Evolutionary conservation across 2,113 vertebrate genomes (phyloP).

Genomic region (Cheilinus undulatus): DNA sequence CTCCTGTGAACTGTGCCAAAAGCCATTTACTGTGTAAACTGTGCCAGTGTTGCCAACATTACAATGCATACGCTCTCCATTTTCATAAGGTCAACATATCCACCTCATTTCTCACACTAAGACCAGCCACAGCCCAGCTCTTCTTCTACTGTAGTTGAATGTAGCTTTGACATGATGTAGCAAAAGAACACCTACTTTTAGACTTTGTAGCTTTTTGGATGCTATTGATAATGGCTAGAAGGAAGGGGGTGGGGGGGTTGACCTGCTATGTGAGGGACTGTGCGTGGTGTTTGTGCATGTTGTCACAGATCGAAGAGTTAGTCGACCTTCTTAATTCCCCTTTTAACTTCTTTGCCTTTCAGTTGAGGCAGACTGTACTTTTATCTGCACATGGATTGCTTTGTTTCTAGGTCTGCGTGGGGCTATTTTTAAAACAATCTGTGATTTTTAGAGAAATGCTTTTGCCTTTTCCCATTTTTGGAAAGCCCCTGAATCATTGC

Average conservation of each 20-base stretch:
- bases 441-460: constrained; percentile 66
- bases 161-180: constrained; percentile 87
- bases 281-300: constrained; percentile 83
- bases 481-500: constrained; percentile 72
- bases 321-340: constrained; percentile 73
- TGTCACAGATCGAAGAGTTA: constrained; percentile 82
- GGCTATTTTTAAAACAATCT: constrained; percentile 64
- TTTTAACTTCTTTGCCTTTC: constrained; percentile 66
- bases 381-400: constrained; percentile 75
- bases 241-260: constrained; percentile 36
- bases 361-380: constrained; percentile 67
- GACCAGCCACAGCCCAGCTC: constrained; percentile 85
- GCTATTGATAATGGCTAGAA: constrained; percentile 70
- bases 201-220: constrained; percentile 84
- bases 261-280: constrained; percentile 72
- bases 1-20: constrained; percentile 63
- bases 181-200: constrained; percentile 83
- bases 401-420: constrained; percentile 62
- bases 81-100: constrained; percentile 50
- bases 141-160: constrained; percentile 84
- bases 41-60: constrained; percentile 60
- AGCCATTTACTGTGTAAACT: constrained; percentile 74
- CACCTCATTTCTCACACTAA: constrained; percentile 75
- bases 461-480: constrained; percentile 53
- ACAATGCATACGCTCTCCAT: constrained; percentile 43